Base-by-base conservation (phyloP, 37 sponge, comb jelly and placozoan genomes). In the Oscarella lobularis region DNA sequence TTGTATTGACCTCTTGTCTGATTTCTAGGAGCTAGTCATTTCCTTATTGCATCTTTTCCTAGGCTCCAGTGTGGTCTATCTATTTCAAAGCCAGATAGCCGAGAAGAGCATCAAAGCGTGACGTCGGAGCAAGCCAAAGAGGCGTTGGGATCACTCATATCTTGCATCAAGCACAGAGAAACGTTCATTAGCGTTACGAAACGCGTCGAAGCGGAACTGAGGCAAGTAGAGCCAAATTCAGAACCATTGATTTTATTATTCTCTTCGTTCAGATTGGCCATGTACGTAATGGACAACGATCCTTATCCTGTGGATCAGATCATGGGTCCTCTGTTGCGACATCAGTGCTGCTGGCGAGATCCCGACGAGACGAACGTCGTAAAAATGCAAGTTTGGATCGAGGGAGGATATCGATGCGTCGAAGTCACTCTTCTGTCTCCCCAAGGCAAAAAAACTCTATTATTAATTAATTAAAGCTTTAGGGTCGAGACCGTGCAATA, bases 201-300 rank as follows among this genome's bases (percentile, higher is more conserved):
- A 20, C 9, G 60, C 9, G 60, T 48, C 60, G 14, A 48, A 48
- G 14, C 60, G 60, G 60, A 48, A 48, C 9, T 48, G 14, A 48
- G 60, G 60, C 20, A 20, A 48, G 20, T n/a, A n/a, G n/a, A n/a
- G n/a, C n/a, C n/a, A n/a, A n/a, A n/a, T n/a, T n/a, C n/a, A n/a
- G n/a, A n/a, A n/a, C n/a, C n/a, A n/a, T n/a, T n/a, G n/a, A n/a
- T n/a, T n/a, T n/a, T n/a, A n/a, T n/a, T n/a, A n/a, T n/a, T n/a
- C n/a, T n/a, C n/a, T n/a, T n/a, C n/a, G n/a, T n/a, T 48, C 20
- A 48, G 60, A 20, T 27, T 48, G 9, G 60, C 60, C 60, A 48
- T 70, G 37, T 70, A 31, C 27, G 73, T 31, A 70, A 70, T 70
- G 73, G 31, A 31, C 27, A 35, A 31, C 37, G 73, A 70, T 70